A percentile compares a stretch with the other conserved stretches of the same genome.
These are phyloP conservation scores for Eublepharis macularius DNA, from an alignment of 2,113 vertebrate genomes.

Conservation along the genomic window DNA sequence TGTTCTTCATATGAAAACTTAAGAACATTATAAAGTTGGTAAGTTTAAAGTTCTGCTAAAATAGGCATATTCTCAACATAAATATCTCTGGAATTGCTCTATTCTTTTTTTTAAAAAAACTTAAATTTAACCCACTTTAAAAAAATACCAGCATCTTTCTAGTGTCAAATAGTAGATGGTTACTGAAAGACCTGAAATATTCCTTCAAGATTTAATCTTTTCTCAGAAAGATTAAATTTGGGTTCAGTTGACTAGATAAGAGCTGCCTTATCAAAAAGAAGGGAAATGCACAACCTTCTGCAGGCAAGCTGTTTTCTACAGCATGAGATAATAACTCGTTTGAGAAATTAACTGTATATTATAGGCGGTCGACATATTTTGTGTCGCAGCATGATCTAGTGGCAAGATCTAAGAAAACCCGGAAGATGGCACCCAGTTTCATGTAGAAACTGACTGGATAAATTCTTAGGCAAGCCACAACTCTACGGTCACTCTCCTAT, in stretches of 20 bases:
- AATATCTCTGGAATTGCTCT: background rate
- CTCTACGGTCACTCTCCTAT: background rate
- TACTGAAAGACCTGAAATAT: background rate
- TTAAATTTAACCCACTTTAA: background rate
- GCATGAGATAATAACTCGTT: background rate
- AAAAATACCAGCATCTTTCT: background rate
- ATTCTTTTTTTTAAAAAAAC: background rate
- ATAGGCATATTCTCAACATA: background rate
- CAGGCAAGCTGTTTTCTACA: background rate
- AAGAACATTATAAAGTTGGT: background rate
- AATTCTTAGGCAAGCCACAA: background rate
- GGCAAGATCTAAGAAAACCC: background rate
- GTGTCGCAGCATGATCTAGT: constrained; percentile 10
- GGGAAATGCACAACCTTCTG: constrained; percentile 17
- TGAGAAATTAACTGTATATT: background rate
- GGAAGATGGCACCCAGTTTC: background rate
- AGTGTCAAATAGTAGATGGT: constrained; percentile 7
- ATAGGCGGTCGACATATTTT: background rate
- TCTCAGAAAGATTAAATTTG: constrained; percentile 4
- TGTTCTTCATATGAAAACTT: background rate
- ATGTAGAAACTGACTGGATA: background rate
- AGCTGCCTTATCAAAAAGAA: background rate
- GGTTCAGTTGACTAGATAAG: constrained; percentile 4
- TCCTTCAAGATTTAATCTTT: background rate
- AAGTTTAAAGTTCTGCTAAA: background rate